Base-by-base conservation (phyloP, 2,888 invertebrate species). In the Sycophila texana region DNA sequence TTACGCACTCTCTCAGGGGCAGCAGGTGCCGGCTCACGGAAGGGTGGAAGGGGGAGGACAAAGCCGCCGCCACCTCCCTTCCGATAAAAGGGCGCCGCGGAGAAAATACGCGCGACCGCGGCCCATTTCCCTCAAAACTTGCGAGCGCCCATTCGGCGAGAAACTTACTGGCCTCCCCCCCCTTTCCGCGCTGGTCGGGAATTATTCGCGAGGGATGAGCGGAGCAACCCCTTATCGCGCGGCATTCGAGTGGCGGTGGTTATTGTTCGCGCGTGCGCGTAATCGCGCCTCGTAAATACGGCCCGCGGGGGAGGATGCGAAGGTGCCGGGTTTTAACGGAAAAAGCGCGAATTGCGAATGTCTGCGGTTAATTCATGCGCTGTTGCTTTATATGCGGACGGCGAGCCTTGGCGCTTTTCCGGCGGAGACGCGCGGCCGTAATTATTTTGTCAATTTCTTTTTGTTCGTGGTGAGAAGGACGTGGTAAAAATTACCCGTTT, bases 21-120 rank as follows among this genome's bases (percentile, higher is more conserved):
- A 5, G 12, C 20, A 18, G 49, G 12, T 20, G 63, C 16, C 30
- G 73, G 30, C 49, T 30, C 12, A 12, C 22, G 16, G 26, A 14
- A 22, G 51, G n/a, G 14, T 0, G 20, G 16, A 20, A 3, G 39
- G 55, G 30, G 53, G 20, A 30, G 39, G 60, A n/a, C 22, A 65
- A 66, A 65, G 66, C 18, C 14, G 1, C 55, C 26, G 30, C 51
- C 55, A 47, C 66, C 57, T 60, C 51, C 61, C 72, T 47, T 53
- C 72, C 47, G 75, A 80, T 77, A 80, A 80, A 77, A 76, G 77
- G 77, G 72, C 70, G 79, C 67, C 74, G 80, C 63, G 65, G 53
- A n/a, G 53, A n/a, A 53, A n/a, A 53, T n/a, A 26, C 49, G 12
- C 58, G 51, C 49, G 74, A 71, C 66, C 72, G 72, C 72, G 77